Evolutionary conservation across 2,113 vertebrate genomes (phyloP).

Genomic region (Urocolius indicus): DNA sequence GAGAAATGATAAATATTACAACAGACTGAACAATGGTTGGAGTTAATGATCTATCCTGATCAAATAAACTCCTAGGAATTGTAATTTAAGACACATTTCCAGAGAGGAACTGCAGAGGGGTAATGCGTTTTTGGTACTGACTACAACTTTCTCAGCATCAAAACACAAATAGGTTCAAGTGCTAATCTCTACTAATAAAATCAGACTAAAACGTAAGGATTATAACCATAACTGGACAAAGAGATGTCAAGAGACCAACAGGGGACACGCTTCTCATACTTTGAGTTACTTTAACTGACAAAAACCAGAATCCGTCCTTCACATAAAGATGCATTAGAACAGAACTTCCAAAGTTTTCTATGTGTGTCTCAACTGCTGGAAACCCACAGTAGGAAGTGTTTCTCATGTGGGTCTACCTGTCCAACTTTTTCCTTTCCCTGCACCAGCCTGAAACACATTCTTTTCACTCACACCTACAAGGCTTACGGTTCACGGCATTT

Average conservation of each 20-base stretch:
- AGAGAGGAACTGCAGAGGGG: not conserved
- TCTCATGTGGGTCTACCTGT: not conserved
- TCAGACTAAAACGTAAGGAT: not conserved
- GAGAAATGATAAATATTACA: not conserved
- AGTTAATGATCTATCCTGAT: not conserved
- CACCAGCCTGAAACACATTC: not conserved
- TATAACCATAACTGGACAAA: not conserved
- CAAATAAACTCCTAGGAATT: not conserved
- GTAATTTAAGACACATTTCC: not conserved
- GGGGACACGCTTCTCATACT: not conserved
- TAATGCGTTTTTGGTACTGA: not conserved
- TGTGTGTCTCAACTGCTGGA: not conserved
- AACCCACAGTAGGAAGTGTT: not conserved
- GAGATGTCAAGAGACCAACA: not conserved
- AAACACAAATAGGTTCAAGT: not conserved
- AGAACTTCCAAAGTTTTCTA: not conserved
- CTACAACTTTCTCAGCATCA: not conserved
- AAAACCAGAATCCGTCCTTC: not conserved
- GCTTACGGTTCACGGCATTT: not conserved
- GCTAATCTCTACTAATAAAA: not conserved
- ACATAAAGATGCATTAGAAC: not conserved
- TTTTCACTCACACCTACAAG: not conserved
- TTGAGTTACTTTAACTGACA: not conserved
- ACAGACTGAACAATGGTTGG: not conserved
- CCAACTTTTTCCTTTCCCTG: not conserved